A percentile compares a stretch with the other conserved stretches of the same genome.
phyloP scores from a whole-genome alignment of 2,113 vertebrate species.

The Copsychus sechellarum region DNA sequence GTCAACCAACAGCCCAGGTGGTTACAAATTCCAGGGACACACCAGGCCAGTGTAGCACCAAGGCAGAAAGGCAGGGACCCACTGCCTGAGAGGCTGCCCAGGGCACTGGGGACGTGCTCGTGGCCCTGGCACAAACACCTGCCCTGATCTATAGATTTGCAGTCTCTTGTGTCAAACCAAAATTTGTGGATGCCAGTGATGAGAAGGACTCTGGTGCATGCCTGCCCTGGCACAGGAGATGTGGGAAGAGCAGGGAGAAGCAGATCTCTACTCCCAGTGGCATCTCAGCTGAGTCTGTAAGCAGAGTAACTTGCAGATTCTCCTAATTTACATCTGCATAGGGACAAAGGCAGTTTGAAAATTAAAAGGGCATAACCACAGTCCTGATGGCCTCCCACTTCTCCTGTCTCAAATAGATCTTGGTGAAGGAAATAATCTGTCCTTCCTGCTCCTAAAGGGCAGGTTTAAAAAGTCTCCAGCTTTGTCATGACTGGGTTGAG shows the following conservation, averaged over 20 bases:
- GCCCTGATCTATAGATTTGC: not conserved
- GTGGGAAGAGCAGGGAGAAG: not conserved
- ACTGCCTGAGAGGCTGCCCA: not conserved
- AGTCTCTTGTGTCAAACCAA: not conserved
- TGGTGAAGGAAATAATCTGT: not conserved
- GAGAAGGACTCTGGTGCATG: not conserved
- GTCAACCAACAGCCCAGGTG: not conserved
- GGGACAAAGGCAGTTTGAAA: not conserved
- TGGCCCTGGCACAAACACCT: not conserved
- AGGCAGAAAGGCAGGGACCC: not conserved
- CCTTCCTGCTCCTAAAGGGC: not conserved
- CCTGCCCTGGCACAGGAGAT: not conserved
- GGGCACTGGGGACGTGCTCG: rapidly evolving
- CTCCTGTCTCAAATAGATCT: not conserved
- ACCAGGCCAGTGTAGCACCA: rapidly evolving
- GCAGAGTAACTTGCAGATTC: not conserved
- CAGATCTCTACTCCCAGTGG: not conserved
- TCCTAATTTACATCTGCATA: not conserved
- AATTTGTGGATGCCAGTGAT: not conserved
- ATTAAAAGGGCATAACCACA: not conserved
- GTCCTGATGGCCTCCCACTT: not conserved
- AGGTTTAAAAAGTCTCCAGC: not conserved
- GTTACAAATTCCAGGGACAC: not conserved
- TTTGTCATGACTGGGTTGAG: not conserved
- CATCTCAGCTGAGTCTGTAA: not conserved